Conservation (phyloP, 2,888 invertebrate species). For the Cheilosia soror region DNA sequence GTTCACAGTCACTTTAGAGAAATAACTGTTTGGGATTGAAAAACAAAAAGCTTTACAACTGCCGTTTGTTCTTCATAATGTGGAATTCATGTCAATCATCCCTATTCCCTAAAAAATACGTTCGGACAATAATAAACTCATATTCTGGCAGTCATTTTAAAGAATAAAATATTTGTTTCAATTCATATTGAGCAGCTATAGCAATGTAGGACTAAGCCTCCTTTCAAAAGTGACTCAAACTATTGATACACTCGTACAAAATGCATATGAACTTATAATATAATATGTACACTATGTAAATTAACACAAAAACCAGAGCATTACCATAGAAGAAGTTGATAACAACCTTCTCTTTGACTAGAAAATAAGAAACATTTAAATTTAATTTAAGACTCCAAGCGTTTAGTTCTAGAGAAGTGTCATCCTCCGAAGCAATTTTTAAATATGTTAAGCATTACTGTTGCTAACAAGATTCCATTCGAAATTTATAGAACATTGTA, state of each 20-base stretch:
- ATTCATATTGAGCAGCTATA: background rate
- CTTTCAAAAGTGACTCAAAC: slow-evolving; percentile 8
- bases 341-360: slow-evolving; percentile 34
- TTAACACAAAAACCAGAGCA: slow-evolving; percentile 28
- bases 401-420: slow-evolving; percentile 26
- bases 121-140: no score
- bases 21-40: background rate
- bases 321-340: slow-evolving; percentile 20
- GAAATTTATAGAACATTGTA: slow-evolving; percentile 60
- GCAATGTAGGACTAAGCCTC: no score
- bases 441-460: background rate
- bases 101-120: no score
- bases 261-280: slow-evolving; percentile 18
- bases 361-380: slow-evolving; percentile 34
- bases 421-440: background rate
- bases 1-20: background rate
- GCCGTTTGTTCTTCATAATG: no score
- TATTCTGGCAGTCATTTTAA: no score
- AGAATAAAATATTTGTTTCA: background rate
- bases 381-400: slow-evolving; percentile 34
- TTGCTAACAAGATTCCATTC: slow-evolving; percentile 54
- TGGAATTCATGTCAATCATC: no score
- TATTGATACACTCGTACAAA: slow-evolving; percentile 30
- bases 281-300: slow-evolving; percentile 52
- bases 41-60: no score